Evolutionary conservation across 2,797 vertebrate genomes (phyloP), one percentile per base, ranked within the genome.

Genomic region (Tachyglossus aculeatus): DNA sequence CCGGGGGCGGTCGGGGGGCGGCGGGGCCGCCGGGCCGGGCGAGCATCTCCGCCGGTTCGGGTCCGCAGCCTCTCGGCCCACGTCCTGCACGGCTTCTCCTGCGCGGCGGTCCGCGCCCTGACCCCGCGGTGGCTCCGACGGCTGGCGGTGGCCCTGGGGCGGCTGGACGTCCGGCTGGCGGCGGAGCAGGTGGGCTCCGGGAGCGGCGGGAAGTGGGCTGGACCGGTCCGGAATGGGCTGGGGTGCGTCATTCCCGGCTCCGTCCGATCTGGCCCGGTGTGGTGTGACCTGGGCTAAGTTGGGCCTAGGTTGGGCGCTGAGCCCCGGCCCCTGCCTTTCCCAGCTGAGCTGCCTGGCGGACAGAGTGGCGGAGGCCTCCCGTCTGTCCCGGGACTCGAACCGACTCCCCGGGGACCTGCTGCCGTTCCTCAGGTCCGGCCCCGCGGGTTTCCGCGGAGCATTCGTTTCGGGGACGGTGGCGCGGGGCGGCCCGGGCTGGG

Each of bases 271-370:
- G n/a, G n/a, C n/a, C n/a, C n/a, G n/a, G n/a, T n/a, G n/a, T n/a
- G n/a, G n/a, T n/a, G n/a, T n/a, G n/a, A n/a, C n/a, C n/a, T n/a
- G n/a, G n/a, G n/a, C n/a, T n/a, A n/a, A n/a, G n/a, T n/a, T n/a
- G n/a, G n/a, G n/a, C n/a, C n/a, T n/a, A n/a, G n/a, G 15, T n/a
- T 60, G 39, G 9, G 4, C 45, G 22, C 22, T 36, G 1, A 45
- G 7, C 25, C 32, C 34, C 32, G 67, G 5, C 78, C 27, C 63
- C 50, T 3, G 14, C 27, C 45, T n/a, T n/a, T n/a, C n/a, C n/a
- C 75, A 91, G 90, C 78, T 92, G 72, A 84, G 71, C 4, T 92
- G 91, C 62, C 58, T 92, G 29, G 79, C 71, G 31, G 79, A 21
- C 38, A 31, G 74, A 48, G 56, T 92, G 48, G 82, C 59, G 0